Evolutionary conservation across 2,113 vertebrate species (phyloP), one percentile per base, ranked within the genome.

Genomic region (Micronycteris hirsuta): DNA sequence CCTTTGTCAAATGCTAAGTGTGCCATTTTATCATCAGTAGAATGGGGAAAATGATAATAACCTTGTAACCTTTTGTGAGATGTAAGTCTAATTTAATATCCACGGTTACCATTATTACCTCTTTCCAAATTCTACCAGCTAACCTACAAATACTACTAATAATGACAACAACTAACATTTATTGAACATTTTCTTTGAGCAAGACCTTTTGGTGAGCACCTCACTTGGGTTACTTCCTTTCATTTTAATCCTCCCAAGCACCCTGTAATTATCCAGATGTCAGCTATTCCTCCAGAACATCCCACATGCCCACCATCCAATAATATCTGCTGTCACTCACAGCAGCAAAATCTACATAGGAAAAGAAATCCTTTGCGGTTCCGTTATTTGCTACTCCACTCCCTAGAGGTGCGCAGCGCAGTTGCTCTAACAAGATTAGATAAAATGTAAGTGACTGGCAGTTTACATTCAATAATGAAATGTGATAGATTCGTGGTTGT

Each of bases 361-460:
- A 19, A 38, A 71, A 68, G 33, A 61, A 61, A 36, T 76, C n/a
- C 31, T 86, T 90, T 33, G 28, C 67, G 87, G 9, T 26, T 67
- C 78, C 81, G 26, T 76, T 86, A 87, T 41, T 88, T 82, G 54
- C 71, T 76, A 14, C 49, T 77, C 52, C 70, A 24, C 13, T 87
- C 90, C 97, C 86, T 89, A 63, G 80, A 98, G 92, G 85, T 49
- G 61, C 38, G 65, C n/a, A 95, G 78, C 45, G 97, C 86, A 82
- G 80, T 76, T 97, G 81, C 85, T 90, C 52, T 94, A 97, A 96
- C 16, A 97, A 96, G 7, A 71, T 20, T 86, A 81, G 86, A 61
- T 94, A 38, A 73, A 88, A 95, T 76, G 5, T 93, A 87, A 98
- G 88, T 97, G 95, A 96, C 33, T 22, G 91, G 84, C 90, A 96